Percentiles rank a stretch among this genome's conserved stretches.
These are phyloP conservation scores for Melanotaenia nigrans DNA, from an alignment of 2,797 vertebrate species.

Conservation along the genomic window DNA sequence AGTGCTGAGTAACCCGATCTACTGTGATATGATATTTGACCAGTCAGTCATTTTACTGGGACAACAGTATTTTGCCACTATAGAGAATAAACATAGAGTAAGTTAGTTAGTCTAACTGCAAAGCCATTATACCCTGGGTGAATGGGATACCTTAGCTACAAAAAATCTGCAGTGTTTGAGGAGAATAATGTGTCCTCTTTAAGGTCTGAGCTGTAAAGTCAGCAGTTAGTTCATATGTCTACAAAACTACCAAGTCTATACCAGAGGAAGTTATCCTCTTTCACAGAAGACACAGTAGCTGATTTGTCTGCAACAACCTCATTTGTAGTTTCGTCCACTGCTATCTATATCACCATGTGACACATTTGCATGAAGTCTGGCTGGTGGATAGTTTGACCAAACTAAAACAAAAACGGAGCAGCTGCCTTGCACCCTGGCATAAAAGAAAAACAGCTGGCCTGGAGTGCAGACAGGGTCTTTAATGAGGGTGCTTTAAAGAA, in stretches of 20 bases:
- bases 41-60: conserved; percentile 24
- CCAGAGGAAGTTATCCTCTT: not conserved
- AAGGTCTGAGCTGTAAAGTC: not conserved
- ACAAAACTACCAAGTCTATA: not conserved
- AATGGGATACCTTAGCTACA: conserved; percentile 11
- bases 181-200: not conserved
- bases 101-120: conserved; percentile 58
- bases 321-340: not conserved
- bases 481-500: not conserved
- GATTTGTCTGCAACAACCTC: not conserved
- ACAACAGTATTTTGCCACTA: conserved; percentile 31
- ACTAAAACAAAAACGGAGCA: not conserved
- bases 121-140: conserved; percentile 31
- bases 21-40: conserved; percentile 21
- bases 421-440: not conserved
- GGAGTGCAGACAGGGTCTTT: not conserved
- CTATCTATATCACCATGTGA: not conserved
- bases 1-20: conserved; percentile 37
- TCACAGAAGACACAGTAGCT: not conserved
- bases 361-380: not conserved
- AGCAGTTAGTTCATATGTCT: not conserved
- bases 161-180: not conserved
- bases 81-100: conserved; percentile 31
- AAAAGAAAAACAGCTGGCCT: not conserved
- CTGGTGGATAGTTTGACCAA: not conserved